Base-by-base conservation (phyloP, 2,797 vertebrate genomes). In the Acanthurus tractus region DNA sequence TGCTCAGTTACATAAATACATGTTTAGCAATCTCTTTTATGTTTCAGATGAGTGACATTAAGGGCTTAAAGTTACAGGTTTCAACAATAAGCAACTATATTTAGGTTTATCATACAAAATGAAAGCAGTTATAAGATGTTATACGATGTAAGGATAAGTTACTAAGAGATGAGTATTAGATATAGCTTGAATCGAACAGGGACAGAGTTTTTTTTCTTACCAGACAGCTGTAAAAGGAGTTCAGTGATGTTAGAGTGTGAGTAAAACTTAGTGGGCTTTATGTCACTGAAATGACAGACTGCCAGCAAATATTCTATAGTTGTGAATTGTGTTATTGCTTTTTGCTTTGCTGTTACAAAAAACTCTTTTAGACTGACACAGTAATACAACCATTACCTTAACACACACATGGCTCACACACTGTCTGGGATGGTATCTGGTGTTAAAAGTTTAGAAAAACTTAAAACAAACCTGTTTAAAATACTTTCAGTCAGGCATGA, bases 251-350 rank as follows among this genome's bases (percentile, higher is more conserved):
- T 6, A 10, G n/a, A 20, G 4, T 34, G 8, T 17, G 13, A 44
- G 53, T 61, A 44, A 25, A 70, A 38, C 57, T 62, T 36, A 40
- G 29, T 20, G 22, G 18, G n/a, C 58, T 62, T 70, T 15, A 62
- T 70, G 36, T 23, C 25, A 52, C 42, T 62, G 23, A 62, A 53
- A 18, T 54, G 57, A 53, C 11, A 62, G 18, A 17, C 49, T n/a
- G 57, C 69, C 36, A 45, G 57, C 22, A 8, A 20, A 15, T 29
- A 53, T 23, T 38, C 53, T 13, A 40, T 12, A n/a, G 48, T 38
- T 45, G 17, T 62, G 23, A 23, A 17, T 52, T 61, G 11, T n/a
- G 29, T 15, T 64, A 23, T 38, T 17, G 13, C 54, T 48, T 54
- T 57, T 25, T 25, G 1, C 44, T 58, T n/a, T 38, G 67, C 55